Evolutionary conservation across 2,888 invertebrate species (phyloP).

Genomic region (Callimorpha dominula): DNA sequence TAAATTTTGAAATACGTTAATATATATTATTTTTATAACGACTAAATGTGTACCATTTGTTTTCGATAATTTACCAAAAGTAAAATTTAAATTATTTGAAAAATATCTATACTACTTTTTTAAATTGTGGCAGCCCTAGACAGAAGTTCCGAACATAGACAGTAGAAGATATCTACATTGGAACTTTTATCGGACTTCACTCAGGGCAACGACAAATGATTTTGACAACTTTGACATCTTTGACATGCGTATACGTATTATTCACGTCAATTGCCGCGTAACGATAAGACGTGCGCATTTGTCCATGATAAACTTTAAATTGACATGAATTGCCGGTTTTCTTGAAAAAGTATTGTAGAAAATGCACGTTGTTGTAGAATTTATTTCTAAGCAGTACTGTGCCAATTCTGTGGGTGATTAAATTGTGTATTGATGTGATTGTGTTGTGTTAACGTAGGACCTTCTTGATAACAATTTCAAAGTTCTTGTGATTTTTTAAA

Average conservation of each 20-base stretch:
- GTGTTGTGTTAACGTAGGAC: slow-evolving; percentile 42
- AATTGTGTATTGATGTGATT: slow-evolving; percentile 29
- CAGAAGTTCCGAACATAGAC: too few relatives aligned
- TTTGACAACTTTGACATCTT: slow-evolving; percentile 19
- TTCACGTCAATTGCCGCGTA: slow-evolving; percentile 21
- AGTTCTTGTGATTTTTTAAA: slow-evolving; percentile 52
- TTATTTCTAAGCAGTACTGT: slow-evolving; percentile 43
- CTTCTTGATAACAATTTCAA: slow-evolving; percentile 27
- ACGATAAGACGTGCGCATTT: slow-evolving; percentile 24
- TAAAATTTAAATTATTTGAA: too few relatives aligned
- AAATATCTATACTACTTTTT: too few relatives aligned
- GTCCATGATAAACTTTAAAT: neutral
- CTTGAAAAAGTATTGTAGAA: slow-evolving; percentile 28
- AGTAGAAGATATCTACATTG: too few relatives aligned
- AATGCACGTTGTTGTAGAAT: slow-evolving; percentile 39
- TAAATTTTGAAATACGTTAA: too few relatives aligned
- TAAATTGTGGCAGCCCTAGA: too few relatives aligned
- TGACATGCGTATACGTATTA: neutral
- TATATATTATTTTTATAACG: too few relatives aligned
- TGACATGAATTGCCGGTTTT: slow-evolving; percentile 40
- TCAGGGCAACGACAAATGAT: neutral
- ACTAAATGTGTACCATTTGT: too few relatives aligned
- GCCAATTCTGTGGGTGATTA: slow-evolving; percentile 55
- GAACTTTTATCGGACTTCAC: too few relatives aligned
- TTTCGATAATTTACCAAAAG: too few relatives aligned